Evolutionary conservation across 2,888 invertebrate genomes (phyloP).

Genomic region (Zelleria hepariella): DNA sequence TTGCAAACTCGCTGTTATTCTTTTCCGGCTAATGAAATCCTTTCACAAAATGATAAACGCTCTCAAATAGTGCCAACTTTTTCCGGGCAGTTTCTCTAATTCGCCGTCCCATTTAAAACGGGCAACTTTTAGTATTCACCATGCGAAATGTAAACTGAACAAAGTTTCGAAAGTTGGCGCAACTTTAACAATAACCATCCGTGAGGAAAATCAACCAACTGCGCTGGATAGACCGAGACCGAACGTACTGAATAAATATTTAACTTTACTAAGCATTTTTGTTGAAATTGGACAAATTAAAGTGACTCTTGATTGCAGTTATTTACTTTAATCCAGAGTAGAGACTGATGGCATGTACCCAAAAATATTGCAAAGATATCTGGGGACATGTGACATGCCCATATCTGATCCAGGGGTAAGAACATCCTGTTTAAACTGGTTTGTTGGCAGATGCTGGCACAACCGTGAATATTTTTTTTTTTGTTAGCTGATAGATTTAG

Average conservation of each 20-base stretch:
- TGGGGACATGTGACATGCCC: too few relatives aligned
- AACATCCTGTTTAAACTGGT: too few relatives aligned
- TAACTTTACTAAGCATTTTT: not conserved
- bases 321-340: too few relatives aligned
- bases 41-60: not conserved
- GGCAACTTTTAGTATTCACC: slow-evolving; percentile 37
- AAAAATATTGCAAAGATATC: too few relatives aligned
- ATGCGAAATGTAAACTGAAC: slow-evolving; percentile 39
- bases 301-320: not conserved
- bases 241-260: not conserved
- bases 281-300: not conserved
- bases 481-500: too few relatives aligned
- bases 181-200: slow-evolving; percentile 49
- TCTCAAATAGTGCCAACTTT: not conserved
- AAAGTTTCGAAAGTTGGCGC: slow-evolving; percentile 28
- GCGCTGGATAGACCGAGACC: not conserved
- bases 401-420: too few relatives aligned
- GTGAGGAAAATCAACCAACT: slow-evolving; percentile 29
- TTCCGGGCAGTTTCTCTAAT: not conserved
- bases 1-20: not conserved
- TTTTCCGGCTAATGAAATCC: not conserved
- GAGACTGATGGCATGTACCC: too few relatives aligned
- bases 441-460: too few relatives aligned
- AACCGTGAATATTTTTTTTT: too few relatives aligned
- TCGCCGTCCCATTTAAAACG: slow-evolving; percentile 19